Percentiles rank a stretch among this genome's conserved stretches.
phyloP scores from a whole-genome alignment of 1,140 invertebrate species.

The Phenacoccus solenopsis region DNA sequence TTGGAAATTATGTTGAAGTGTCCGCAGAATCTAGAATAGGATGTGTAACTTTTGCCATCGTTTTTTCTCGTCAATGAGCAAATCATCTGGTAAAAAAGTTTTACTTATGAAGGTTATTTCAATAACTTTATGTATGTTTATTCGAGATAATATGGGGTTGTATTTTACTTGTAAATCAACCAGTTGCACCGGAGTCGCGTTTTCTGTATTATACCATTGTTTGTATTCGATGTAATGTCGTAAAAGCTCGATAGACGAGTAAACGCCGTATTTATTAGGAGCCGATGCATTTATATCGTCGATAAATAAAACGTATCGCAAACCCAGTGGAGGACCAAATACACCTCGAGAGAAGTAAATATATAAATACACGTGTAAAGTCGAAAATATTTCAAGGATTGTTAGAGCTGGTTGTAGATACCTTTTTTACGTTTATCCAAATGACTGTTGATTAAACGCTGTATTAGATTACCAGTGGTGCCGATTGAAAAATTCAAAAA shows the following conservation, averaged over 20 bases:
- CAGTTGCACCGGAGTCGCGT: slow-evolving; percentile 66
- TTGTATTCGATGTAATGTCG: slow-evolving; percentile 81
- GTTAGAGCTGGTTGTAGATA: too few relatives aligned
- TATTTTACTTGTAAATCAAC: slow-evolving; percentile 65
- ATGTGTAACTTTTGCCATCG: slow-evolving; percentile 66
- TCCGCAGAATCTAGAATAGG: slow-evolving; percentile 57
- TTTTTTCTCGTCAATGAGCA: slow-evolving; percentile 75
- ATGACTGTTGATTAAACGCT: slow-evolving; percentile 61
- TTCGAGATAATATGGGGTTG: not conserved
- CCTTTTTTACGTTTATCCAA: slow-evolving; percentile 33
- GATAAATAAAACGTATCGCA: slow-evolving; percentile 79
- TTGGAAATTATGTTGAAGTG: slow-evolving; percentile 83
- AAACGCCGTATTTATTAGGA: slow-evolving; percentile 74
- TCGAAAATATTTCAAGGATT: too few relatives aligned
- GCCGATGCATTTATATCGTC: slow-evolving; percentile 90
- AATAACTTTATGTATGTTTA: not conserved
- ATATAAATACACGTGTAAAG: too few relatives aligned
- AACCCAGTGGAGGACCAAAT: slow-evolving; percentile 83
- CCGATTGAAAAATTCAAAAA: slow-evolving; percentile 89
- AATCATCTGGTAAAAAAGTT: slow-evolving; percentile 27
- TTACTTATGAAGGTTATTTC: not conserved
- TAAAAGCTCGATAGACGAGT: slow-evolving; percentile 82
- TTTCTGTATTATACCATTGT: slow-evolving; percentile 87
- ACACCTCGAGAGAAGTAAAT: slow-evolving; percentile 46
- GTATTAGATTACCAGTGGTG: slow-evolving; percentile 83